Conservation (phyloP, 2,888 invertebrate genomes). For the Stenchaetothrips biformis region DNA sequence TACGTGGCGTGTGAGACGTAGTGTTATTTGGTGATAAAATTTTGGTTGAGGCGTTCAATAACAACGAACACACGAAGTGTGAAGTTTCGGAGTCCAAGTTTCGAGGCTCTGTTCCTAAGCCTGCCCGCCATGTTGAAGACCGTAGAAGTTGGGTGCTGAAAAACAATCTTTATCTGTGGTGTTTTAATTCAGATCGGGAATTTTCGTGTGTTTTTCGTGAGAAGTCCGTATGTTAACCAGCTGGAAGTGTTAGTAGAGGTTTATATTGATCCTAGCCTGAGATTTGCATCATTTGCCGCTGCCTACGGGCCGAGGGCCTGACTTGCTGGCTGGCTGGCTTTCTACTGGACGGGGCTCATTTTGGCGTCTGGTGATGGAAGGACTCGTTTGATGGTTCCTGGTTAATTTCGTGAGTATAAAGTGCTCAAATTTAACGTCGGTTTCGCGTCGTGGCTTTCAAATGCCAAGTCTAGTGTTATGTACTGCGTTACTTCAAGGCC, state of each 20-base stretch:
- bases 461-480: too few species aligned
- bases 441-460: too few species aligned
- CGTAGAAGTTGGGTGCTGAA: neutral
- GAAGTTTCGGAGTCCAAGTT: neutral
- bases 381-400: neutral
- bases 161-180: neutral
- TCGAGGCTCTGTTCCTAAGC: conserved; percentile 11
- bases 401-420: conserved; percentile 14
- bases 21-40: neutral
- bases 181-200: neutral
- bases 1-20: conserved; percentile 29
- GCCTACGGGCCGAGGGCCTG: neutral
- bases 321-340: conserved; percentile 5
- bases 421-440: neutral
- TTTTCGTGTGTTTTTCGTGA: neutral
- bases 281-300: neutral
- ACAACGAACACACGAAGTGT: neutral
- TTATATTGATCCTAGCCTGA: neutral
- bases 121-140: conserved; percentile 19
- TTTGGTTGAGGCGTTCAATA: too few species aligned
- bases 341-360: neutral
- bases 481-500: too few species aligned
- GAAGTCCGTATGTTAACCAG: neutral
- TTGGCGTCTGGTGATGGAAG: conserved; percentile 5
- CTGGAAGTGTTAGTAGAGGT: neutral